A percentile compares a stretch with the other conserved stretches of the same genome.
phyloP scores from a whole-genome alignment of 2,888 invertebrate genomes.

The Seladonia tumulorum region DNA sequence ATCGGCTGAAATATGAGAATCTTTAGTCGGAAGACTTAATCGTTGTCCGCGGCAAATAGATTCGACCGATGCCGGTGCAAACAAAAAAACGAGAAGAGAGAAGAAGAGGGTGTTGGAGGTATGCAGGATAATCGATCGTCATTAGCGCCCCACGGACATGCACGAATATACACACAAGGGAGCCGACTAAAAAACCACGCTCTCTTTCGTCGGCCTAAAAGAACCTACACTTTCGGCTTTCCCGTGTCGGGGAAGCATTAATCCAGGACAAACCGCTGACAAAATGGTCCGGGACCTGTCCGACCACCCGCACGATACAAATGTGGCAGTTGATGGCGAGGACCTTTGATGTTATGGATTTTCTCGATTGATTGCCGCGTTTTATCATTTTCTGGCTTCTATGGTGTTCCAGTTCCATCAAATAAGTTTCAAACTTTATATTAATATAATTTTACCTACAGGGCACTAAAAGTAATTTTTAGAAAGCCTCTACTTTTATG shows the following conservation, averaged over 20 bases:
- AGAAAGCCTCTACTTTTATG: too few species aligned
- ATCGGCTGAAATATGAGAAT: conserved; percentile 66
- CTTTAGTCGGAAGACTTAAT: conserved; percentile 66
- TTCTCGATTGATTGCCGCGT: neutral
- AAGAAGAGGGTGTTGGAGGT: conserved; percentile 29
- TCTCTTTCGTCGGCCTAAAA: conserved; percentile 24
- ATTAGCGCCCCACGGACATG: conserved; percentile 71
- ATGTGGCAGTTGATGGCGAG: conserved; percentile 67
- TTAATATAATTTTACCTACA: neutral
- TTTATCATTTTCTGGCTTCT: neutral
- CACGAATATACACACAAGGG: conserved; percentile 31
- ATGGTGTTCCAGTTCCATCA: neutral
- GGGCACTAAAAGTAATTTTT: too few species aligned
- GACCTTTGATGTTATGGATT: neutral
- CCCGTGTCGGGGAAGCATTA: conserved; percentile 72
- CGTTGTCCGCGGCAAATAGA: conserved; percentile 67
- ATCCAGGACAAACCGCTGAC: conserved; percentile 61
- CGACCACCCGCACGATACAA: conserved; percentile 78
- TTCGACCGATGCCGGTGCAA: conserved; percentile 47
- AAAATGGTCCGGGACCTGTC: conserved; percentile 56
- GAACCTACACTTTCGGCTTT: conserved; percentile 53
- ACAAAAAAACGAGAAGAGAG: conserved; percentile 32
- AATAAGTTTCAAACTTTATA: neutral
- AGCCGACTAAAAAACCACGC: conserved; percentile 25
- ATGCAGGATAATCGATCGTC: conserved; percentile 75